phyloP scores from a whole-genome alignment of 1,140 invertebrate species.

The Drosophila burlai region DNA sequence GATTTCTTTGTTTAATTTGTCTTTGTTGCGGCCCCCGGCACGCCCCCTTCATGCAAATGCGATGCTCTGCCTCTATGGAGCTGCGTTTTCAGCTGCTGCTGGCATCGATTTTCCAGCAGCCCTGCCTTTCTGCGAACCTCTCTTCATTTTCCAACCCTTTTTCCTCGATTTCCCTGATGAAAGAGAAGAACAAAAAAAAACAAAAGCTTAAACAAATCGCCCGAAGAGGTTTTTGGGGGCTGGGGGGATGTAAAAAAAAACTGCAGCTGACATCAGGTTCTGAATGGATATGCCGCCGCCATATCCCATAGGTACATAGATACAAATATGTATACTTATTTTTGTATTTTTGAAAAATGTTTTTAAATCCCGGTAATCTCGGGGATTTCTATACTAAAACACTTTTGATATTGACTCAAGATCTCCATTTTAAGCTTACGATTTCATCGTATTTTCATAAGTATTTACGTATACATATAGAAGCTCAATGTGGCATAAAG shows the following conservation, averaged over 20 bases:
- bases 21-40: slow-evolving; percentile 61
- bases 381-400: neutral
- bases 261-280: neutral
- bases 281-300: neutral
- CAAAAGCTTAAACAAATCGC: slow-evolving; percentile 16
- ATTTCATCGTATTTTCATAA: neutral
- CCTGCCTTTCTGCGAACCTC: slow-evolving; percentile 3
- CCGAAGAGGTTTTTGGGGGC: slow-evolving; percentile 1
- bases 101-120: slow-evolving; percentile 51
- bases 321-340: neutral
- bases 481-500: neutral
- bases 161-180: slow-evolving; percentile 3
- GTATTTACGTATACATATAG: neutral
- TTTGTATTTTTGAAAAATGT: neutral
- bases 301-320: neutral
- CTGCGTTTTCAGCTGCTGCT: slow-evolving; percentile 37
- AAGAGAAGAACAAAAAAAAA: slow-evolving; percentile 2
- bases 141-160: slow-evolving; percentile 40
- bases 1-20: slow-evolving; percentile 80
- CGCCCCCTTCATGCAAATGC: slow-evolving; percentile 40
- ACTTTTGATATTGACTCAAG: neutral
- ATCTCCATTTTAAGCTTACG: neutral
- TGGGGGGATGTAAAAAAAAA: neutral
- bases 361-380: neutral
- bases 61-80: slow-evolving; percentile 25